A percentile compares a stretch with the other conserved stretches of the same genome.
These are phyloP conservation scores for Acronicta leporina DNA, from an alignment of 2,888 invertebrate genomes.

Conservation along the genomic window DNA sequence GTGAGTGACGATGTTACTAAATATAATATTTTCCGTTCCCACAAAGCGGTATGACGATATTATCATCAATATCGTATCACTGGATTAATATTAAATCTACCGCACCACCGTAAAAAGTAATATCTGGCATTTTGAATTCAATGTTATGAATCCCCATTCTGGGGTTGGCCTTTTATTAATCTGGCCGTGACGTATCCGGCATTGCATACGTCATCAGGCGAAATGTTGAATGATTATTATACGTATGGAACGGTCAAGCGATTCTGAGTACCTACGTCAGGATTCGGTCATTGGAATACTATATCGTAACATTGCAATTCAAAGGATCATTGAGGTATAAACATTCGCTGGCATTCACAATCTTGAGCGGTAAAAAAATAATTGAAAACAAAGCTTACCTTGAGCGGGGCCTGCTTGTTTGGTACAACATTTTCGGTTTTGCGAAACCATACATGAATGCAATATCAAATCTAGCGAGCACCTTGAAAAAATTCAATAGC, in stretches of 20 bases:
- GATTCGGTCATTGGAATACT: constrained; percentile 13
- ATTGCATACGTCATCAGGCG: constrained; percentile 30
- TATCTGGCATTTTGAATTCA: constrained; percentile 45
- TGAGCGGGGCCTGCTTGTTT: constrained; percentile 23
- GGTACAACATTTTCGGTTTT: constrained; percentile 26
- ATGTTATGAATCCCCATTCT: constrained; percentile 56
- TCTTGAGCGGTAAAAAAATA: not conserved
- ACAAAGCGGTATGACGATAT: constrained; percentile 24
- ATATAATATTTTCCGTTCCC: constrained; percentile 38
- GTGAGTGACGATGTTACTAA: not conserved
- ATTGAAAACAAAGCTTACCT: constrained; percentile 32
- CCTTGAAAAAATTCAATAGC: constrained; percentile 28
- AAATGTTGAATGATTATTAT: constrained; percentile 18
- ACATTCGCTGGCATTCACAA: not conserved
- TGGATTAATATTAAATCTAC: constrained; percentile 42
- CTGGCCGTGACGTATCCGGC: constrained; percentile 44
- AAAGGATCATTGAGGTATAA: constrained; percentile 4
- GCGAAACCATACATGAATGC: constrained; percentile 25
- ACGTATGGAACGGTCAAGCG: not conserved
- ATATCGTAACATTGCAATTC: constrained; percentile 9
- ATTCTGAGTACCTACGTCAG: constrained; percentile 22
- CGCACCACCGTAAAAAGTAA: constrained; percentile 44
- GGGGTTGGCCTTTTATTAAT: constrained; percentile 38
- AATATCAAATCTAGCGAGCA: constrained; percentile 20
- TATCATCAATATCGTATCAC: constrained; percentile 46